A percentile compares a stretch with the other conserved stretches of the same genome.
Evolutionary conservation across 2,113 vertebrate species (phyloP).

Genomic region (Oxyruncus cristatus): DNA sequence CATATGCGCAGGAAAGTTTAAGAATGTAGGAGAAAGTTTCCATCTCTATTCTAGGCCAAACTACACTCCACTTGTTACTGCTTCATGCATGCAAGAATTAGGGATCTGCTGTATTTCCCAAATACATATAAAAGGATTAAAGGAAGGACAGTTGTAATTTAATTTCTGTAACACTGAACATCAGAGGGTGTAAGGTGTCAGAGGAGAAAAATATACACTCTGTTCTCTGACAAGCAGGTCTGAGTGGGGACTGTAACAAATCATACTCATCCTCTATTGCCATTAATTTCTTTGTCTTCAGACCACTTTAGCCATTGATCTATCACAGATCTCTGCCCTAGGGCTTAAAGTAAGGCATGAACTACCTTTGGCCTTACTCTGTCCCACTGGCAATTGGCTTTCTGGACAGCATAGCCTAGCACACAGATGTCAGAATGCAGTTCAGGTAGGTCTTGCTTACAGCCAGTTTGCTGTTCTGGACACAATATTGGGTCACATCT

Average conservation of each 20-base stretch:
- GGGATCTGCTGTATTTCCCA: not conserved
- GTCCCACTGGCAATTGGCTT: not conserved
- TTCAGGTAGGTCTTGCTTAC: not conserved
- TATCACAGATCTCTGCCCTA: not conserved
- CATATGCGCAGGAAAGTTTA: not conserved
- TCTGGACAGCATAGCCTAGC: not conserved
- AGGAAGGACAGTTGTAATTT: not conserved
- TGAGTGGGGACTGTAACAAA: not conserved
- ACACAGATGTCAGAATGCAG: not conserved
- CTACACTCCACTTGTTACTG: not conserved
- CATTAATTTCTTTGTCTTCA: not conserved
- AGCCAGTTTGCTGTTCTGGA: not conserved
- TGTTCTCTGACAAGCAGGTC: not conserved
- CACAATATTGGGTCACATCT: not conserved
- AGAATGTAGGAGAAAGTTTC: not conserved
- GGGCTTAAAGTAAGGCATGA: not conserved
- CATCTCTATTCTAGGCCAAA: not conserved
- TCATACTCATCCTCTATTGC: not conserved
- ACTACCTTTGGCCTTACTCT: not conserved
- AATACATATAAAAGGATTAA: not conserved
- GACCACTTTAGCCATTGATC: not conserved
- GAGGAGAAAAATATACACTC: not conserved
- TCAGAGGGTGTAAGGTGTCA: not conserved
- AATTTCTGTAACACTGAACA: not conserved
- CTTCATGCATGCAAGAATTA: not conserved